phyloP scores from a whole-genome alignment of 1,140 invertebrate genomes.

The Saccostrea glomerata region DNA sequence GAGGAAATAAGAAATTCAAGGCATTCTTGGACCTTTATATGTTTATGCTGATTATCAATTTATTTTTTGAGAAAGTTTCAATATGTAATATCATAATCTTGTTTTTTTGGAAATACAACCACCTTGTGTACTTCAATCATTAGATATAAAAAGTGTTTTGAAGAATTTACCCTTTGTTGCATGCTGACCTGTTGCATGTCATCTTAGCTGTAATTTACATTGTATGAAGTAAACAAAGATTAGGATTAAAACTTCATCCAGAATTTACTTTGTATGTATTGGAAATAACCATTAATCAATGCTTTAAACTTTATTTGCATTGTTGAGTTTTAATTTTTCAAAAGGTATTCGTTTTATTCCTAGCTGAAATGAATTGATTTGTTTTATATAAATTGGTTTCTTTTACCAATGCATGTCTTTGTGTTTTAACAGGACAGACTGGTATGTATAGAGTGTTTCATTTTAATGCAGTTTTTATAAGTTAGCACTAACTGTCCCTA shows the following conservation, averaged over 20 bases:
- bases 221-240: background rate
- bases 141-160: background rate
- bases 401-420: conserved; percentile 15
- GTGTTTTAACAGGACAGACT: conserved; percentile 14
- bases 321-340: background rate
- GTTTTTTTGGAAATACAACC: no score
- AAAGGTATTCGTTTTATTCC: background rate
- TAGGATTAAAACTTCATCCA: background rate
- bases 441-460: conserved; percentile 29
- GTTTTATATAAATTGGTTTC: background rate
- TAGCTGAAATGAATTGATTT: background rate
- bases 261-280: background rate
- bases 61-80: no score
- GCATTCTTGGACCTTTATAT: no score
- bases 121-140: no score
- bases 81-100: no score
- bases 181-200: background rate
- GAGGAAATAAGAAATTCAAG: no score
- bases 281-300: background rate
- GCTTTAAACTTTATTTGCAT: background rate
- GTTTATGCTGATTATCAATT: no score
- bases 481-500: conserved; percentile 22
- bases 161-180: background rate
- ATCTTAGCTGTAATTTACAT: background rate
- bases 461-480: background rate